Evolutionary conservation across 2,797 vertebrate genomes (phyloP).

Genomic region (Pipistrellus pygmaeus): DNA sequence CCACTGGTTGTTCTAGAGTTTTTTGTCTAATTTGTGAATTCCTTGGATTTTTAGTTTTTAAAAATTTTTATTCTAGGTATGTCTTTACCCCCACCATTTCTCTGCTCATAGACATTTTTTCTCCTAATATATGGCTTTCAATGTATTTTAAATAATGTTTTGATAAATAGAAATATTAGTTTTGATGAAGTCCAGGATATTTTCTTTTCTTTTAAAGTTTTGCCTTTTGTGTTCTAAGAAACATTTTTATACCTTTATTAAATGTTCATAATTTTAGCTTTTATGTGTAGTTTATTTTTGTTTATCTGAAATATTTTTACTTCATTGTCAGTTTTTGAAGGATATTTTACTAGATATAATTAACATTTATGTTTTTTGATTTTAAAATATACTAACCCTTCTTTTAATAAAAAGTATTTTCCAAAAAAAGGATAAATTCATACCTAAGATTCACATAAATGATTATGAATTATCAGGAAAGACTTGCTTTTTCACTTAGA

Average conservation of each 20-base stretch:
- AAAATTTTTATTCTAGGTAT: background rate
- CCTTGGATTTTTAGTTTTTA: background rate
- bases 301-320: background rate
- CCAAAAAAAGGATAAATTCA: background rate
- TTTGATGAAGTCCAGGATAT: background rate
- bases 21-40: background rate
- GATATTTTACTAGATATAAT: background rate
- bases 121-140: background rate
- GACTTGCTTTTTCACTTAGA: background rate
- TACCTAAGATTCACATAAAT: background rate
- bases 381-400: background rate
- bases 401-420: slow-evolving; percentile 9
- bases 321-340: background rate
- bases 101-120: background rate
- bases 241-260: background rate
- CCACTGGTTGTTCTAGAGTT: background rate
- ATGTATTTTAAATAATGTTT: background rate
- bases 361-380: background rate
- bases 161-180: background rate
- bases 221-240: background rate
- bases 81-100: background rate
- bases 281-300: background rate
- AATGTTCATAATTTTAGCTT: slow-evolving; percentile 3
- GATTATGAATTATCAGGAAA: background rate
- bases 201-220: background rate